These are phyloP conservation scores for Phania funesta DNA, from an alignment of 2,888 invertebrate genomes.

Conservation along the genomic window DNA sequence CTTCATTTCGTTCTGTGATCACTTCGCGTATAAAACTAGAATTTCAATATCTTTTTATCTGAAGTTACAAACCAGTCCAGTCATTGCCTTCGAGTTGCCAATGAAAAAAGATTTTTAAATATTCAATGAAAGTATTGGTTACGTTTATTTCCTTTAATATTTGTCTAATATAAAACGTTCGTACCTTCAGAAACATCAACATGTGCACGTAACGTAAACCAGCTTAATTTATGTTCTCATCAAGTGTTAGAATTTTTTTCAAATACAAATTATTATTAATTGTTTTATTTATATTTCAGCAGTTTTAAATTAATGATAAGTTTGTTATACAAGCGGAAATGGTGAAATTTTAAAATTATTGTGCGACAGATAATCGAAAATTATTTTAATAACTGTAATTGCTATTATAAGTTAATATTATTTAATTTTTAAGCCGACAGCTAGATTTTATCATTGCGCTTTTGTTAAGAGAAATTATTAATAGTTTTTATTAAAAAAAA, in stretches of 20 bases:
- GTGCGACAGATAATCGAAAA: conserved; percentile 27
- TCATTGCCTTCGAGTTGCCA: too few relatives aligned
- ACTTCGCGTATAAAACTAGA: too few relatives aligned
- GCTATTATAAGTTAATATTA: background rate
- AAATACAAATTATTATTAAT: background rate
- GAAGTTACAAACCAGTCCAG: too few relatives aligned
- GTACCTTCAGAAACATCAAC: too few relatives aligned
- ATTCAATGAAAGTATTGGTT: too few relatives aligned
- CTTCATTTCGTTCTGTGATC: too few relatives aligned
- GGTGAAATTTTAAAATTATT: background rate
- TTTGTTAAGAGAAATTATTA: background rate
- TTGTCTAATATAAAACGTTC: too few relatives aligned
- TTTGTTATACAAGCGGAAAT: conserved; percentile 8
- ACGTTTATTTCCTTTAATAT: too few relatives aligned
- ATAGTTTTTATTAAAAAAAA: background rate
- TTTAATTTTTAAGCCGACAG: background rate
- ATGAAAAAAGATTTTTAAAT: too few relatives aligned
- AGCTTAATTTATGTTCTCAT: too few relatives aligned
- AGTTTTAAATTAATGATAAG: background rate
- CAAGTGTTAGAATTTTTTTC: background rate
- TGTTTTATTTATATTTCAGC: background rate
- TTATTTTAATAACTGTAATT: conserved; percentile 32
- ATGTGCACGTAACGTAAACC: too few relatives aligned
- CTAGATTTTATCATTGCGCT: background rate
- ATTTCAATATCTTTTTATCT: too few relatives aligned